Percentiles rank a stretch among this genome's conserved stretches.
Evolutionary conservation across 1,140 invertebrate species (phyloP).

Genomic region (Achatina immaculata): DNA sequence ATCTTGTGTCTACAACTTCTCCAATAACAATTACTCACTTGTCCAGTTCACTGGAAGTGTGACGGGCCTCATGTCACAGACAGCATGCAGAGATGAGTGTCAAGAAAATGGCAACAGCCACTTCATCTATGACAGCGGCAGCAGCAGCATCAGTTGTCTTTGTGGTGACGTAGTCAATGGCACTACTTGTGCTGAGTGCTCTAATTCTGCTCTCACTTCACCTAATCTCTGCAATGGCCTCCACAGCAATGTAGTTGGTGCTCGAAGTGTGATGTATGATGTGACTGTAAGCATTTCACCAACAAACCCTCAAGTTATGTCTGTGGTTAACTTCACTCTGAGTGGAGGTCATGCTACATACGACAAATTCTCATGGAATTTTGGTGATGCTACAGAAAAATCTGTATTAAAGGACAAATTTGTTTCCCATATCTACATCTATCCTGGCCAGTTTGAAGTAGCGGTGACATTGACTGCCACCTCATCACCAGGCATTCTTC

Average conservation of each 20-base stretch:
- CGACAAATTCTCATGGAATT: slow-evolving; percentile 23
- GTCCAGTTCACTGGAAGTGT: background rate
- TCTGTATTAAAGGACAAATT: background rate
- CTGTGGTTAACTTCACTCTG: background rate
- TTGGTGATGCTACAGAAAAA: slow-evolving; percentile 26
- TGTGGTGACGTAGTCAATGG: slow-evolving; percentile 10
- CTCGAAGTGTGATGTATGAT: slow-evolving; percentile 20
- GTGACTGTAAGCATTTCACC: slow-evolving; percentile 8
- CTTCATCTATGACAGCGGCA: slow-evolving; percentile 13
- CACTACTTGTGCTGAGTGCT: slow-evolving; percentile 8
- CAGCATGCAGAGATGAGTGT: slow-evolving; percentile 25
- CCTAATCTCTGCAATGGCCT: background rate
- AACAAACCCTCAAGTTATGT: slow-evolving; percentile 3
- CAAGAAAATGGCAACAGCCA: background rate
- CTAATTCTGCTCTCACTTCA: background rate
- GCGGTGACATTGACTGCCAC: background rate
- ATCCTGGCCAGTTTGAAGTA: slow-evolving; percentile 15
- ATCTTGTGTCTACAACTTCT: slow-evolving; percentile 33
- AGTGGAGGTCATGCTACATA: background rate
- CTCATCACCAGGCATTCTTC: background rate
- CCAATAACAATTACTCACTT: slow-evolving; percentile 3
- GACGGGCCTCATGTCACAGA: background rate
- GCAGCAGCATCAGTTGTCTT: slow-evolving; percentile 17
- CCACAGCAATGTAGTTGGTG: slow-evolving; percentile 14
- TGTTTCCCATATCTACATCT: slow-evolving; percentile 12